Percentiles rank a stretch among this genome's conserved stretches.
Conservation (phyloP, 2,797 vertebrate species). For the Chrosomus eos region DNA sequence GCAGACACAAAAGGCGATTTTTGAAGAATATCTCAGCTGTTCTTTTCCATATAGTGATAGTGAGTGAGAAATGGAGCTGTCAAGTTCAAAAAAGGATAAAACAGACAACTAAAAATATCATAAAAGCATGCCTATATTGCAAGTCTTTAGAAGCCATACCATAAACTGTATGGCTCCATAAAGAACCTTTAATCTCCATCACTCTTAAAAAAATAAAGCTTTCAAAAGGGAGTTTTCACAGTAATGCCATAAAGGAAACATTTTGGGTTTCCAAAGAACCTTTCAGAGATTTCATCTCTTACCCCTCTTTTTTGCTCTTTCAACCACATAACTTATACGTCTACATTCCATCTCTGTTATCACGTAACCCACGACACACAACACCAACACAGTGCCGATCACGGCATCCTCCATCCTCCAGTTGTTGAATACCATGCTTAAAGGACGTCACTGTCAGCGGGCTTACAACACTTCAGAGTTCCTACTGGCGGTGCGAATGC, state of each 20-base stretch:
- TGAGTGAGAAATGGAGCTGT: constrained; percentile 1
- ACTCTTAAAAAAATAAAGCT: not conserved
- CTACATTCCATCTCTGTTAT: no score
- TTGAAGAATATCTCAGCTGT: not conserved
- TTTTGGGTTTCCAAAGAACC: not conserved
- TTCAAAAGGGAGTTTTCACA: not conserved
- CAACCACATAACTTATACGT: no score
- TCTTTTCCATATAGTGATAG: not conserved
- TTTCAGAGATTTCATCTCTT: not conserved
- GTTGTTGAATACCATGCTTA: not conserved
- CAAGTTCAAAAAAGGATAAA: not conserved
- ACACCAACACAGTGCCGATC: no score
- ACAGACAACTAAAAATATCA: not conserved
- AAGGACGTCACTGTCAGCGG: no score
- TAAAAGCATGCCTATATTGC: not conserved
- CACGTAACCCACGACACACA: no score
- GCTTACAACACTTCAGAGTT: not conserved
- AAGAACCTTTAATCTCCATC: not conserved
- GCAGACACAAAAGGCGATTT: not conserved
- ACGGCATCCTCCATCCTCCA: no score
- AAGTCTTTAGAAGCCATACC: not conserved
- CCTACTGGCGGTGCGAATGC: not conserved
- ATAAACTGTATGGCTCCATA: not conserved
- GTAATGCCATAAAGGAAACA: not conserved
- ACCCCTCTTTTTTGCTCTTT: no score